These are phyloP conservation scores for Chelmon rostratus DNA, from an alignment of 2,797 vertebrate genomes.

Conservation along the genomic window DNA sequence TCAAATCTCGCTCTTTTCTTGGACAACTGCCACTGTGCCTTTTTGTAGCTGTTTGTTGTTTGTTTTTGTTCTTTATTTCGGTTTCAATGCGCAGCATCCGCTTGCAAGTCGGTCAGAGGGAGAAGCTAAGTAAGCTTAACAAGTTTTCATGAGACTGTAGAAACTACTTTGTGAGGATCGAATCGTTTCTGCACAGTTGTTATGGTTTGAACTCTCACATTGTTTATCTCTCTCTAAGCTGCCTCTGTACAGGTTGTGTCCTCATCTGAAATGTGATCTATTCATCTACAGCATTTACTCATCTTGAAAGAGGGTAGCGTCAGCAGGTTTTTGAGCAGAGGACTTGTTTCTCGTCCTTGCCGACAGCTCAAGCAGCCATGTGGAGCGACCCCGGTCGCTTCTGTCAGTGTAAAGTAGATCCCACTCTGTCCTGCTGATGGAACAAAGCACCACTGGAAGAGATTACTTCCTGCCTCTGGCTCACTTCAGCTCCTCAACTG, in stretches of 20 bases:
- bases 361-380: constrained; percentile 64
- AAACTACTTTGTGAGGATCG: constrained; percentile 28
- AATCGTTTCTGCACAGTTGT: constrained; percentile 22
- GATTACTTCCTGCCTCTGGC: constrained; percentile 69
- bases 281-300: constrained; percentile 56
- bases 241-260: constrained; percentile 11
- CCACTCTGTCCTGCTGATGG: constrained; percentile 74
- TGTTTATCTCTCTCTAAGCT: constrained; percentile 22
- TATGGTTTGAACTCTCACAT: constrained; percentile 28
- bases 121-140: constrained; percentile 39
- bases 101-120: constrained; percentile 43
- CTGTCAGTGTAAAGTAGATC: constrained; percentile 71
- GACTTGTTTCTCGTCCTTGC: constrained; percentile 65
- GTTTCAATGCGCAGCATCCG: constrained; percentile 48
- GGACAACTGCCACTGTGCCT: constrained; percentile 69
- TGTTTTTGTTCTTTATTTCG: constrained; percentile 58
- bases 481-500: constrained; percentile 52
- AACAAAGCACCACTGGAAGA: constrained; percentile 71
- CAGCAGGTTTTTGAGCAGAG: constrained; percentile 48
- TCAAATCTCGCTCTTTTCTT: constrained; percentile 70
- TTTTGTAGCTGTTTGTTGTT: constrained; percentile 67
- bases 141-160: constrained; percentile 38
- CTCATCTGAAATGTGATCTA: constrained; percentile 46
- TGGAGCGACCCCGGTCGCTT: constrained; percentile 60
- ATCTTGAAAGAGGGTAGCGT: constrained; percentile 54